Percentiles rank a stretch among this genome's conserved stretches.
Conservation (phyloP, 1,140 invertebrate genomes). For the Drosophila bocqueti region DNA sequence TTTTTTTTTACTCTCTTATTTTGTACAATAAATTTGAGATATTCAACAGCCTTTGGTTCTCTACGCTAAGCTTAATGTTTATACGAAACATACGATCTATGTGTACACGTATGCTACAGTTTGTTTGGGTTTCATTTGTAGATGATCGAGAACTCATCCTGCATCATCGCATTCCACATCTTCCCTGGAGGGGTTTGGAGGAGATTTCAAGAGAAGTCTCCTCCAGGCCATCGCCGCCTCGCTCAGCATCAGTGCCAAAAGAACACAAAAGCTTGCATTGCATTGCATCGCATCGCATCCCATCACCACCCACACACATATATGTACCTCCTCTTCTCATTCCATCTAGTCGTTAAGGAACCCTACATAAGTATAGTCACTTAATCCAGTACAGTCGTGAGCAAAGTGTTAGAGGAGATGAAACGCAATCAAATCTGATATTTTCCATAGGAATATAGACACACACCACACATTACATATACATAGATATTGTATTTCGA, state of each 20-base stretch:
- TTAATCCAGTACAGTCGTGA: not conserved
- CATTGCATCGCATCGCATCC: not conserved
- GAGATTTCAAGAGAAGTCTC: not conserved
- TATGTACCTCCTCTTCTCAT: slow-evolving; percentile 20
- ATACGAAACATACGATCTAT: slow-evolving; percentile 28
- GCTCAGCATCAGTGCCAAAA: slow-evolving; percentile 37
- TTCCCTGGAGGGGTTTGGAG: not conserved
- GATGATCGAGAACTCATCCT: slow-evolving; percentile 20
- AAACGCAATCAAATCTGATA: slow-evolving; percentile 18
- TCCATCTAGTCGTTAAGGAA: slow-evolving; percentile 26
- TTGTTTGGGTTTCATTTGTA: slow-evolving; percentile 65
- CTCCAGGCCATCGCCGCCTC: slow-evolving; percentile 6
- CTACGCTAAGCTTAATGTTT: slow-evolving; percentile 30
- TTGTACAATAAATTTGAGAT: slow-evolving; percentile 53
- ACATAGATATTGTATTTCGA: slow-evolving; percentile 62
- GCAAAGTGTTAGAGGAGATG: slow-evolving; percentile 17
- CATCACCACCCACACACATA: slow-evolving; percentile 15
- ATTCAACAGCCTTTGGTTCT: slow-evolving; percentile 6
- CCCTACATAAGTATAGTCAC: slow-evolving; percentile 4
- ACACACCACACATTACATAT: slow-evolving; percentile 20
- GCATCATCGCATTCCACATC: slow-evolving; percentile 23
- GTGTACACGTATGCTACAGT: slow-evolving; percentile 52
- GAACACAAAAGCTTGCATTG: slow-evolving; percentile 1
- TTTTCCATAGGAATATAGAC: slow-evolving; percentile 23
- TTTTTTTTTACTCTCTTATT: slow-evolving; percentile 21